These are phyloP conservation scores for Sylvia atricapilla DNA, from an alignment of 2,113 vertebrate genomes.

Conservation along the genomic window DNA sequence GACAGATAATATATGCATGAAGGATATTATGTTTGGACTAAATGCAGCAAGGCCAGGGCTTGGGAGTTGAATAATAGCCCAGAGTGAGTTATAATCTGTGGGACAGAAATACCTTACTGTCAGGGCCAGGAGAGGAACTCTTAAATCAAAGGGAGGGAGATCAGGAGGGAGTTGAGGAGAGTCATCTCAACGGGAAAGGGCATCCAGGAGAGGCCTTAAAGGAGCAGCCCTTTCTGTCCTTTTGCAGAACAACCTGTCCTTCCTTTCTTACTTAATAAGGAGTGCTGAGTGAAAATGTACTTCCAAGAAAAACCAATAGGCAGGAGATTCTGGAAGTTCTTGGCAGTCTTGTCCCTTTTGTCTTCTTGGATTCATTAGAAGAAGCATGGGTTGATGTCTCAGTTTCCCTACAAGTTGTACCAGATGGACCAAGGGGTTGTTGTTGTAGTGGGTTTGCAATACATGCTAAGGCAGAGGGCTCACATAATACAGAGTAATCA, in stretches of 20 bases:
- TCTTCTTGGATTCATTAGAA: neutral
- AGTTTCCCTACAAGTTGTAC: neutral
- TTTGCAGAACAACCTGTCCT: neutral
- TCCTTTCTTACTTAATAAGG: neutral
- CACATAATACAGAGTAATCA: neutral
- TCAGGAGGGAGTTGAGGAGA: conserved; percentile 43
- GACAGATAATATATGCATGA: conserved; percentile 99
- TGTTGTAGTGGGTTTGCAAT: neutral
- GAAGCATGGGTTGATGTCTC: neutral
- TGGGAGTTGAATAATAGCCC: conserved; percentile 96
- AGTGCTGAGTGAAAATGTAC: neutral
- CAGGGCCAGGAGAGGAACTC: conserved; percentile 90
- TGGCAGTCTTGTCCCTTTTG: neutral
- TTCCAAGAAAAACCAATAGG: neutral
- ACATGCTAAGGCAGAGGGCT: neutral
- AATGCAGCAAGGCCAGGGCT: conserved; percentile 87
- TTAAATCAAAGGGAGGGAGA: conserved; percentile 87
- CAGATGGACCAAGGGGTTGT: neutral
- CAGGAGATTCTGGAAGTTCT: neutral
- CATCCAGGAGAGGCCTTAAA: conserved; percentile 51
- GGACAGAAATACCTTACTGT: conserved; percentile 98
- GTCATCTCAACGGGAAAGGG: conserved; percentile 63
- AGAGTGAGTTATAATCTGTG: conserved; percentile 92
- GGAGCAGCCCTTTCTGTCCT: conserved; percentile 10
- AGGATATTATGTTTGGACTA: conserved; percentile 99